Evolutionary conservation across 2,888 invertebrate species (phyloP).

Genomic region (Lamellibrachia satsuma): DNA sequence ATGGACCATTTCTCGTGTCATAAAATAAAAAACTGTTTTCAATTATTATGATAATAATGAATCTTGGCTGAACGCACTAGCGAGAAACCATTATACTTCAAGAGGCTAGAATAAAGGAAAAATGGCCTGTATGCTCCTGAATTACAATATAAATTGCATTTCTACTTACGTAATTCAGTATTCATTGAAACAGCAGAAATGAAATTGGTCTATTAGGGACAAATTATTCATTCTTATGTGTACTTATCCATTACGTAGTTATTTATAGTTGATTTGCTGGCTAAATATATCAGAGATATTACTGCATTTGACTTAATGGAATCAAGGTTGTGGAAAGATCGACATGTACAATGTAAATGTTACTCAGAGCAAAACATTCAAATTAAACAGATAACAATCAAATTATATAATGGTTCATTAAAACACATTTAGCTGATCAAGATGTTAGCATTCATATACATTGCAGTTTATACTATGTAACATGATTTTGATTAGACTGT

Average conservation of each 20-base stretch:
- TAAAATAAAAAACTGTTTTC: not conserved
- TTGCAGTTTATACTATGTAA: too few species aligned
- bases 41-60: not conserved
- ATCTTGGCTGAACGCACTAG: not conserved
- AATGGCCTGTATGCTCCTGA: not conserved
- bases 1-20: not conserved
- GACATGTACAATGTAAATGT: not conserved
- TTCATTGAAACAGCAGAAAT: not conserved
- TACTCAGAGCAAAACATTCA: not conserved
- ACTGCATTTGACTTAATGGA: not conserved
- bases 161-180: not conserved
- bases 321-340: not conserved
- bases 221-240: not conserved
- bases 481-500: too few species aligned
- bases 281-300: not conserved
- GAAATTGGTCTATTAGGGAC: not conserved
- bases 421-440: too few species aligned
- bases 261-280: not conserved
- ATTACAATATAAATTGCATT: conserved; percentile 6
- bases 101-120: not conserved
- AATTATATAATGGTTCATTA: too few species aligned
- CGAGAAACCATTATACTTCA: not conserved
- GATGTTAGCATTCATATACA: too few species aligned
- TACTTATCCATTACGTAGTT: not conserved
- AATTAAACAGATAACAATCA: not conserved